phyloP scores from a whole-genome alignment of 2,888 invertebrate species.

The Tetrapedia diversipes region DNA sequence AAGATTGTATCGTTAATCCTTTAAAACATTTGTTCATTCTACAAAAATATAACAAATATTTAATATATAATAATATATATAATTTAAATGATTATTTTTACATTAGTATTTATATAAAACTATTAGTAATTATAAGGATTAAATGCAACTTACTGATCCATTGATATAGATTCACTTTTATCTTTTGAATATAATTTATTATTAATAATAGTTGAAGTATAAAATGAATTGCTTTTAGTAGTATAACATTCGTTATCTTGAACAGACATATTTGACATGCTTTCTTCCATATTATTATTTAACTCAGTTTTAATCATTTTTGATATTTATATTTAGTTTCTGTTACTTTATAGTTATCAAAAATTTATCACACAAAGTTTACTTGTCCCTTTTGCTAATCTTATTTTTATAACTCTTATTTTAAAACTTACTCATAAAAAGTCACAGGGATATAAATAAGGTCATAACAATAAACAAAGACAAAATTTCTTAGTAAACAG shows the following conservation, averaged over 20 bases:
- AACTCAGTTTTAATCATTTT: no score
- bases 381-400: background rate
- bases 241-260: background rate
- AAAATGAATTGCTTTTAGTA: background rate
- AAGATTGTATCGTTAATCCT: slow-evolving; percentile 24
- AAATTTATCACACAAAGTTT: background rate
- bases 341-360: slow-evolving; percentile 2
- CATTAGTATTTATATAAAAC: background rate
- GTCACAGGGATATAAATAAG: background rate
- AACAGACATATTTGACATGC: background rate
- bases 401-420: background rate
- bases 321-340: background rate
- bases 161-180: background rate
- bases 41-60: background rate
- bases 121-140: background rate
- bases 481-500: background rate
- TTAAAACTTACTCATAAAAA: background rate
- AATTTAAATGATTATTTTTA: background rate
- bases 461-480: slow-evolving; percentile 9
- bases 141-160: slow-evolving; percentile 36
- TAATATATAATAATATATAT: background rate
- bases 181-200: background rate
- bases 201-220: background rate
- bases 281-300: background rate
- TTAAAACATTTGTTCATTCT: slow-evolving; percentile 32